These are phyloP conservation scores for Helostoma temminkii DNA, from an alignment of 2,797 vertebrate species.

Conservation along the genomic window DNA sequence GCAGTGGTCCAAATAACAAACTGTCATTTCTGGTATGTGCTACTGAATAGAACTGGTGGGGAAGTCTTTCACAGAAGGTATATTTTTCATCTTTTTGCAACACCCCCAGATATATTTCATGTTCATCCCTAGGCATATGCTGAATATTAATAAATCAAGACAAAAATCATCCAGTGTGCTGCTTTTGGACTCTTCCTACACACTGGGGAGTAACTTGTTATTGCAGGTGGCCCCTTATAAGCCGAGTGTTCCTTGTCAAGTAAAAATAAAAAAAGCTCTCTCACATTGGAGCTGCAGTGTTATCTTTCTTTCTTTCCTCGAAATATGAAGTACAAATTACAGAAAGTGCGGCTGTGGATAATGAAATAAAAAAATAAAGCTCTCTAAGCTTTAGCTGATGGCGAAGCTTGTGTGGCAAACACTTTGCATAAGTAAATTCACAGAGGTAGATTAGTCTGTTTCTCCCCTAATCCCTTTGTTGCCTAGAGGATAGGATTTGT, in stretches of 20 bases:
- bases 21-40: slow-evolving; percentile 72
- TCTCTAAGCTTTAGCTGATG: slow-evolving; percentile 15
- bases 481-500: slow-evolving; percentile 69
- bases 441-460: slow-evolving; percentile 68
- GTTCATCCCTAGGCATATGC: slow-evolving; percentile 42
- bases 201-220: slow-evolving; percentile 75
- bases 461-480: slow-evolving; percentile 73
- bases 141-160: slow-evolving; percentile 73
- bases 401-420: slow-evolving; percentile 37
- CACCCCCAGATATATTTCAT: slow-evolving; percentile 64
- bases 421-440: slow-evolving; percentile 58
- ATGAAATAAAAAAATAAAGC: slow-evolving; percentile 28
- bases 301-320: slow-evolving; percentile 21
- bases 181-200: slow-evolving; percentile 71
- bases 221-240: slow-evolving; percentile 74
- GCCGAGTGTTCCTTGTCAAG: slow-evolving; percentile 61
- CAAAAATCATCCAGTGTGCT: slow-evolving; percentile 54
- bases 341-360: slow-evolving; percentile 8
- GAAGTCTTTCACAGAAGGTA: slow-evolving; percentile 38
- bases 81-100: slow-evolving; percentile 55
- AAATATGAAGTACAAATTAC: not conserved
- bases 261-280: slow-evolving; percentile 65
- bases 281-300: slow-evolving; percentile 31
- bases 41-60: slow-evolving; percentile 66
- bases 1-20: slow-evolving; percentile 62